Conservation (phyloP, 2,888 invertebrate genomes). For the Orchesella flavescens region DNA sequence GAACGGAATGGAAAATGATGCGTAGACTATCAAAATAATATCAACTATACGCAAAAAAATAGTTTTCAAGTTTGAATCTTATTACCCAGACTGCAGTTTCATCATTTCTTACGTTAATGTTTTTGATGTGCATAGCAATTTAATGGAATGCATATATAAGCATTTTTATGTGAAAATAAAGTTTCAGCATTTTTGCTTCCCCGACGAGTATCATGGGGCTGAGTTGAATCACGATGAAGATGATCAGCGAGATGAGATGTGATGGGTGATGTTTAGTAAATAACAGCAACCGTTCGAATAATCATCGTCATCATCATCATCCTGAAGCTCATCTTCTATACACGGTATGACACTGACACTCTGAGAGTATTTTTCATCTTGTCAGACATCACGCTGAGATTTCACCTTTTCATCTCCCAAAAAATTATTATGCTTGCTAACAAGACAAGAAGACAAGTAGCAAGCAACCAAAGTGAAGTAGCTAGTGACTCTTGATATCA, state of each 20-base stretch:
- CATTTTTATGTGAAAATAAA: neutral
- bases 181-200: too few relatives aligned
- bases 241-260: too few relatives aligned
- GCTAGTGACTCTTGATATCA: neutral
- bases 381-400: conserved; percentile 51
- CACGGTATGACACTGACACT: conserved; percentile 48
- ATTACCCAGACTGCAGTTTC: neutral
- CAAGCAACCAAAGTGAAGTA: neutral
- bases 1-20: too few relatives aligned
- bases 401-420: conserved; percentile 45
- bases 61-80: conserved; percentile 17
- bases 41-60: neutral
- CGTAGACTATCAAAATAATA: too few relatives aligned
- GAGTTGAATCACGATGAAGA: neutral
- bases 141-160: neutral
- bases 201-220: neutral
- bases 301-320: too few relatives aligned
- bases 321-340: neutral
- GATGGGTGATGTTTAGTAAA: too few relatives aligned
- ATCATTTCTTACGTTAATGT: neutral
- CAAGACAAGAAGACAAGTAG: conserved; percentile 48
- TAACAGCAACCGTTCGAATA: too few relatives aligned
- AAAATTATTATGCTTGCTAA: conserved; percentile 42
- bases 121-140: neutral
- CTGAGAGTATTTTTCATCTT: conserved; percentile 31